These are phyloP conservation scores for Pimpla rufipes DNA, from an alignment of 2,888 invertebrate genomes.

Conservation along the genomic window DNA sequence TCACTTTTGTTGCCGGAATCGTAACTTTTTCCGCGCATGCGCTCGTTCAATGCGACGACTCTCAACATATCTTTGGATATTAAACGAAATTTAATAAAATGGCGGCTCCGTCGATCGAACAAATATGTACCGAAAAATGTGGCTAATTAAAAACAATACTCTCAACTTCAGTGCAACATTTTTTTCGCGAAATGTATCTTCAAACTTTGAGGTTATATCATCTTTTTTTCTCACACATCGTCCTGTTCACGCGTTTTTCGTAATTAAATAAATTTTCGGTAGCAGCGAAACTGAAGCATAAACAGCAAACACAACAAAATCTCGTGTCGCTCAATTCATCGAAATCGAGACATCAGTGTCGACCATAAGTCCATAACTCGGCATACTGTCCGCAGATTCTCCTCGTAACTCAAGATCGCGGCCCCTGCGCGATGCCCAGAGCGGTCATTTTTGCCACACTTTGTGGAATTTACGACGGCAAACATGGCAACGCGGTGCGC, in stretches of 20 bases:
- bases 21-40: no score
- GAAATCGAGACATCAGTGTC: background rate
- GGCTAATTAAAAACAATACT: background rate
- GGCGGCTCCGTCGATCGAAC: background rate
- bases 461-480: slow-evolving; percentile 79
- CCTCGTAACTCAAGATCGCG: slow-evolving; percentile 48
- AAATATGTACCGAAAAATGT: background rate
- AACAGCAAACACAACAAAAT: background rate
- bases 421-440: slow-evolving; percentile 27
- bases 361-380: background rate
- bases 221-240: background rate
- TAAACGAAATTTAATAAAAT: background rate
- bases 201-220: background rate
- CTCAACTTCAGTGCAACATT: background rate
- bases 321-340: background rate
- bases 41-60: no score
- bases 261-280: background rate
- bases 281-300: background rate
- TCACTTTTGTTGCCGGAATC: background rate
- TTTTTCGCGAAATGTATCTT: background rate
- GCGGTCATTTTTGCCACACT: slow-evolving; percentile 68
- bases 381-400: slow-evolving; percentile 5
- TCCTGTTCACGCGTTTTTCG: background rate
- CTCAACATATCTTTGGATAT: no score
- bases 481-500: slow-evolving; percentile 72